phyloP scores from a whole-genome alignment of 2,113 vertebrate species.

The Channa argus region DNA sequence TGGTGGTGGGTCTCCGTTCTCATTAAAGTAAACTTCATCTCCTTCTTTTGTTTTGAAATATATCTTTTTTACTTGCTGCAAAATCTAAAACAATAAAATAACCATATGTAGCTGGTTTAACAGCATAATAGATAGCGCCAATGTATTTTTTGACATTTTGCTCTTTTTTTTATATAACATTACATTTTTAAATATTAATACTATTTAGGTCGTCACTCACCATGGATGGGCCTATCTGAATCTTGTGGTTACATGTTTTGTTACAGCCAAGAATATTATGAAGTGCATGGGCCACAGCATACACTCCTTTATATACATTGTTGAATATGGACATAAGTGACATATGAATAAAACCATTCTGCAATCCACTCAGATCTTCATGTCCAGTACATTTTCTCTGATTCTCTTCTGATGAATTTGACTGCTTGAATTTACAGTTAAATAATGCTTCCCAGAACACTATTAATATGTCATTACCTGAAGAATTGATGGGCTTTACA shows the following conservation, averaged over 20 bases:
- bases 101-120: neutral
- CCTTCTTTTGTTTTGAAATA: no score
- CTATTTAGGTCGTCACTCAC: conserved; percentile 41
- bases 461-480: conserved; percentile 64
- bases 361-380: conserved; percentile 66
- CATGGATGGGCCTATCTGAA: conserved; percentile 56
- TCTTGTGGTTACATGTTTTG: conserved; percentile 59
- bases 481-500: conserved; percentile 62
- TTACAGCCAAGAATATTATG: conserved; percentile 69
- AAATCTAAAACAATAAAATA: conserved; percentile 56
- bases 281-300: conserved; percentile 77
- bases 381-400: conserved; percentile 67
- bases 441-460: conserved; percentile 79
- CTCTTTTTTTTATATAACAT: no score
- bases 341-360: conserved; percentile 81
- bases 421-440: conserved; percentile 60
- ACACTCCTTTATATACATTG: conserved; percentile 83
- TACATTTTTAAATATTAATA: neutral
- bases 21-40: no score
- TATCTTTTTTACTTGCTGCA: no score
- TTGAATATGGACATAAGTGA: conserved; percentile 79
- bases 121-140: no score
- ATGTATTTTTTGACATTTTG: no score
- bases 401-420: neutral
- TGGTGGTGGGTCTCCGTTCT: no score